These are phyloP conservation scores for Nomada goodeniana DNA, from an alignment of 2,888 invertebrate genomes.

Conservation along the genomic window DNA sequence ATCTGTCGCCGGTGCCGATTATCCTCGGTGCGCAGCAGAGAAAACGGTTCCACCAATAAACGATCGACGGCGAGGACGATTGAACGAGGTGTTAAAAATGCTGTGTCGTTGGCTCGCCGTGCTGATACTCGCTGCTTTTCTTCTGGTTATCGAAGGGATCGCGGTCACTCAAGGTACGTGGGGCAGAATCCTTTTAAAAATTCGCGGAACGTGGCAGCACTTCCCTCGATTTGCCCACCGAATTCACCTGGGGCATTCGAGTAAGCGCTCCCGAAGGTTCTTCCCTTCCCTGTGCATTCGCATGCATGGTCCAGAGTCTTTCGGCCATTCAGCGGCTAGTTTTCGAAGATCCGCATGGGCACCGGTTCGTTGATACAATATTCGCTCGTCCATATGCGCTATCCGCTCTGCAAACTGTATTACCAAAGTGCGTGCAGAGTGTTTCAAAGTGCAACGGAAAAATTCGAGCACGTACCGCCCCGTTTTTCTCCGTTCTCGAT, in stretches of 20 bases:
- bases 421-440: background rate
- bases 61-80: constrained; percentile 56
- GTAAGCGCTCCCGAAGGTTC: constrained; percentile 10
- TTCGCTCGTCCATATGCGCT: background rate
- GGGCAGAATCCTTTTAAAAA: constrained; percentile 11
- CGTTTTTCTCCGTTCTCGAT: background rate
- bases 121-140: constrained; percentile 74
- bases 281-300: constrained; percentile 22
- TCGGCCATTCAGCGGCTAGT: constrained; percentile 7
- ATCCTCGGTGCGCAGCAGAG: constrained; percentile 1
- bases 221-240: constrained; percentile 14
- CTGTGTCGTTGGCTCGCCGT: constrained; percentile 76
- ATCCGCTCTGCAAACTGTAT: background rate
- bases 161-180: constrained; percentile 77
- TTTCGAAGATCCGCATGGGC: constrained; percentile 11
- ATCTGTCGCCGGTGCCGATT: constrained; percentile 4
- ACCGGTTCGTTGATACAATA: background rate
- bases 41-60: constrained; percentile 33
- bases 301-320: constrained; percentile 27
- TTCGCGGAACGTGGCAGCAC: constrained; percentile 28
- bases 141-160: constrained; percentile 77
- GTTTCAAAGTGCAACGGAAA: constrained; percentile 1
- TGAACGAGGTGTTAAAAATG: constrained; percentile 78
- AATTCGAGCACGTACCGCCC: background rate
- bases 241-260: constrained; percentile 2